These are phyloP conservation scores for Diabrotica undecimpunctata DNA, from an alignment of 1,140 invertebrate genomes.

Conservation along the genomic window DNA sequence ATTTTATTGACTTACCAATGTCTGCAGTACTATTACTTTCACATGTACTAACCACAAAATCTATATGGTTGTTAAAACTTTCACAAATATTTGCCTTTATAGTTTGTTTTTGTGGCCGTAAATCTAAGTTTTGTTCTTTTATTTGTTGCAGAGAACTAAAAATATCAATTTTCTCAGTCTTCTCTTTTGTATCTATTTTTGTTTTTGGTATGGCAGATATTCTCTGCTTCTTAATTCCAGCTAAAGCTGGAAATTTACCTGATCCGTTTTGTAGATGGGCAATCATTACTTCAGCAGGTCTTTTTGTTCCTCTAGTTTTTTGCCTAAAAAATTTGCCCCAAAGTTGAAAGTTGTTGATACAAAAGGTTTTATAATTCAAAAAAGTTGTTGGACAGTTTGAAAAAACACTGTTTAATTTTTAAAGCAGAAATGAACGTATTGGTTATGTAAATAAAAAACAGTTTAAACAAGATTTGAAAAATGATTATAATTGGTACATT, in stretches of 20 bases:
- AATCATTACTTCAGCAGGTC: slow-evolving; percentile 17
- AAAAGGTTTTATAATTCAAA: too few species aligned
- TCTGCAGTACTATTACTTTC: slow-evolving; percentile 68
- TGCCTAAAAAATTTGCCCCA: slow-evolving; percentile 23
- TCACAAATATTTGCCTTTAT: slow-evolving; percentile 95
- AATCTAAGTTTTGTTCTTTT: slow-evolving; percentile 73
- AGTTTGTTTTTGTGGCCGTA: slow-evolving; percentile 82
- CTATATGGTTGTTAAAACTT: slow-evolving; percentile 84
- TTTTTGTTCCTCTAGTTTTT: slow-evolving; percentile 29
- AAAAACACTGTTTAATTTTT: too few species aligned
- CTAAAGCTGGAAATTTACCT: slow-evolving; percentile 42
- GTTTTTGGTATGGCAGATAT: slow-evolving; percentile 29
- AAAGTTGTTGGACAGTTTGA: too few species aligned
- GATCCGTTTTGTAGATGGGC: slow-evolving; percentile 41
- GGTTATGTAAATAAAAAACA: too few species aligned
- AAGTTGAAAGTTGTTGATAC: too few species aligned
- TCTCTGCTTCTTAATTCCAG: slow-evolving; percentile 36
- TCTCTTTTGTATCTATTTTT: slow-evolving; percentile 60
- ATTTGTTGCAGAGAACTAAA: slow-evolving; percentile 48
- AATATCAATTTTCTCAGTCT: slow-evolving; percentile 74
- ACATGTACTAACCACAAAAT: slow-evolving; percentile 84
- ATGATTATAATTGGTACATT: too few species aligned
- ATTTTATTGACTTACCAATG: slow-evolving; percentile 36
- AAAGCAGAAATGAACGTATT: too few species aligned
- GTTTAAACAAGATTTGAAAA: too few species aligned